Conservation (phyloP, 2,113 vertebrate species). For the Neomonachus schauinslandi region DNA sequence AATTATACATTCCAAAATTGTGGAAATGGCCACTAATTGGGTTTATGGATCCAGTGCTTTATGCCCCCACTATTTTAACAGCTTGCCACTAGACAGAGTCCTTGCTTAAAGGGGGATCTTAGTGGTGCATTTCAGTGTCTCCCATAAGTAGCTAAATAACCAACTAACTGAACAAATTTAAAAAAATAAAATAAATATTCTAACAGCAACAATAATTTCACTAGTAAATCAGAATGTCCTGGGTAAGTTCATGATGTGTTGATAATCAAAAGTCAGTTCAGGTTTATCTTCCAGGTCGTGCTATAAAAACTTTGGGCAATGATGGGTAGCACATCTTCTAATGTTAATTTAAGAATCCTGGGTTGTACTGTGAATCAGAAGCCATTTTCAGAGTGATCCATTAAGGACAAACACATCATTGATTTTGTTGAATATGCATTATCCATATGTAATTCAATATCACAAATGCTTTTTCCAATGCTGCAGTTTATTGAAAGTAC, state of each 20-base stretch:
- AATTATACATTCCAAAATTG: neutral
- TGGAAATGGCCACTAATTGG: neutral
- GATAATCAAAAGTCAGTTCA: neutral
- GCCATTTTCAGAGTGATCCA: neutral
- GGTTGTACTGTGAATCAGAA: neutral
- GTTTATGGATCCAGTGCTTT: neutral
- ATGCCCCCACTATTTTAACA: too few relatives aligned
- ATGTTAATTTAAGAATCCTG: neutral
- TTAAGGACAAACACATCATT: neutral
- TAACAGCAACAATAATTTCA: neutral
- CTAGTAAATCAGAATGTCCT: neutral
- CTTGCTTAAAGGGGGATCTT: neutral
- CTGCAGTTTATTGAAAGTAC: neutral
- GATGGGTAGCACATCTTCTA: neutral
- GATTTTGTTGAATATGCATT: neutral
- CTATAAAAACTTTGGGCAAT: neutral
- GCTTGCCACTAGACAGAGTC: neutral
- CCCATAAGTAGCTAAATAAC: neutral
- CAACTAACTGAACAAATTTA: neutral
- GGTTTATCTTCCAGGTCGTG: neutral
- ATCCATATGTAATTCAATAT: neutral
- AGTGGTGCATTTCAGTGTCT: neutral
- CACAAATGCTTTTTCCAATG: conserved; percentile 22
- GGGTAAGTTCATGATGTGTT: neutral
- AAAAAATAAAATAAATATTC: neutral